Percentiles rank a stretch among this genome's conserved stretches.
phyloP scores from a whole-genome alignment of 1,140 invertebrate genomes.

The Centruroides vittatus region DNA sequence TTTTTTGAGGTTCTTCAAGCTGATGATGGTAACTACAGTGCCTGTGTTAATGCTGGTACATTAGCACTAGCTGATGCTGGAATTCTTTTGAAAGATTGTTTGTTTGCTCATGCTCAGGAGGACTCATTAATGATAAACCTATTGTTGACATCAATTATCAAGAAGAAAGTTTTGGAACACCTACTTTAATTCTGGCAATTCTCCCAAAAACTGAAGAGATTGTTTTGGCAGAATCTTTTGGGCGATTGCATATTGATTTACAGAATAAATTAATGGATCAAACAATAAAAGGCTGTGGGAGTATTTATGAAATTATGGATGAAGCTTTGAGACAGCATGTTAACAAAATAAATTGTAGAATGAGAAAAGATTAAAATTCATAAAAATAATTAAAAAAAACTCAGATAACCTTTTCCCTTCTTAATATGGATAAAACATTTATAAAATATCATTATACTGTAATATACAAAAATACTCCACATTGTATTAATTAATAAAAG shows the following conservation, averaged over 20 bases:
- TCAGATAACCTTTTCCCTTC: too few relatives aligned
- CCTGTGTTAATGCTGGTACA: conserved; percentile 79
- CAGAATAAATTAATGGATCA: conserved; percentile 63
- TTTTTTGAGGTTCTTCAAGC: conserved; percentile 73
- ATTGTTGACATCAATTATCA: conserved; percentile 64
- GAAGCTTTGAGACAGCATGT: conserved; percentile 59
- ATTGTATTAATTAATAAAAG: too few relatives aligned
- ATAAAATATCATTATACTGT: too few relatives aligned
- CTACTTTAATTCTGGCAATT: conserved; percentile 62
- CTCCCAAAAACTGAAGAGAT: conserved; percentile 52
- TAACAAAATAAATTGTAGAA: not conserved
- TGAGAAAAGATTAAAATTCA: too few relatives aligned
- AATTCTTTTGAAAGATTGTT: conserved; percentile 84
- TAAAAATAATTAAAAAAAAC: too few relatives aligned
- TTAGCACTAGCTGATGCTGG: conserved; percentile 94
- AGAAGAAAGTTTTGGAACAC: conserved; percentile 41
- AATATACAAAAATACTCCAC: too few relatives aligned
- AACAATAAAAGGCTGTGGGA: conserved; percentile 74
- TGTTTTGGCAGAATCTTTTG: conserved; percentile 70
- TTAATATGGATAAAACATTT: too few relatives aligned
- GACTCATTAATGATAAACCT: conserved; percentile 52
- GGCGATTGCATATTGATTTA: conserved; percentile 78
- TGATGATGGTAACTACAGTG: conserved; percentile 85
- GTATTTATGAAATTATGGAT: conserved; percentile 70
- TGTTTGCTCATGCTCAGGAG: conserved; percentile 62